Percentiles rank a stretch among this genome's conserved stretches.
phyloP scores from a whole-genome alignment of 2,797 vertebrate species.

The Hippopotamyrus pictus region DNA sequence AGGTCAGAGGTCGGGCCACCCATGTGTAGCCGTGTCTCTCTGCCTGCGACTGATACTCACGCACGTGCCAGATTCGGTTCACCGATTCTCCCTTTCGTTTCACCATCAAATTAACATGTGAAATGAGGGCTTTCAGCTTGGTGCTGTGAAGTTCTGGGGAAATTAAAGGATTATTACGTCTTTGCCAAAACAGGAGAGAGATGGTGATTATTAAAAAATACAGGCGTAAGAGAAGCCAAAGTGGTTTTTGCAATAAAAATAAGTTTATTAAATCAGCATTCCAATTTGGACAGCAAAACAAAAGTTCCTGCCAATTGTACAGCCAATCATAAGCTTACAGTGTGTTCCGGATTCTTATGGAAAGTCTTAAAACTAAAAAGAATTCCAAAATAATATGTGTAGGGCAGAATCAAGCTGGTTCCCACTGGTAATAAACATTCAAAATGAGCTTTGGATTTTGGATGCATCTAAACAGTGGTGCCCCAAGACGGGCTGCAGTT shows the following conservation, averaged over 20 bases:
- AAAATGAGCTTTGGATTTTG: neutral
- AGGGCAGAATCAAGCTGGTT: conserved; percentile 2
- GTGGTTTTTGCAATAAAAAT: neutral
- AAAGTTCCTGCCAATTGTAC: neutral
- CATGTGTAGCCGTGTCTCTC: neutral
- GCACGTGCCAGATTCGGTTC: neutral
- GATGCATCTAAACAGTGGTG: neutral
- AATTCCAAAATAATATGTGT: neutral
- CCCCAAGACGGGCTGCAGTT: neutral
- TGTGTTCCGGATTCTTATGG: neutral
- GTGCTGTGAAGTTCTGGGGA: neutral
- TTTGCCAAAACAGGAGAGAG: neutral
- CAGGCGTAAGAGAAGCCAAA: neutral
- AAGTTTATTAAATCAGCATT: conserved; percentile 1
- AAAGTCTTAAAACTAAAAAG: neutral
- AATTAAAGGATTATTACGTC: neutral
- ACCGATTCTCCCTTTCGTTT: neutral
- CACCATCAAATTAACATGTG: neutral
- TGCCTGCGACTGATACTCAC: neutral
- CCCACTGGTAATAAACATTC: conserved; percentile 16
- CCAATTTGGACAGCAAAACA: neutral
- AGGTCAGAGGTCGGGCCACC: neutral
- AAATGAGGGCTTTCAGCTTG: neutral
- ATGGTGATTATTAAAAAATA: neutral
- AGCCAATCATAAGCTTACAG: neutral